A percentile compares a stretch with the other conserved stretches of the same genome.
Conservation (phyloP, 1,140 invertebrate species). For the Papilio polytes region DNA sequence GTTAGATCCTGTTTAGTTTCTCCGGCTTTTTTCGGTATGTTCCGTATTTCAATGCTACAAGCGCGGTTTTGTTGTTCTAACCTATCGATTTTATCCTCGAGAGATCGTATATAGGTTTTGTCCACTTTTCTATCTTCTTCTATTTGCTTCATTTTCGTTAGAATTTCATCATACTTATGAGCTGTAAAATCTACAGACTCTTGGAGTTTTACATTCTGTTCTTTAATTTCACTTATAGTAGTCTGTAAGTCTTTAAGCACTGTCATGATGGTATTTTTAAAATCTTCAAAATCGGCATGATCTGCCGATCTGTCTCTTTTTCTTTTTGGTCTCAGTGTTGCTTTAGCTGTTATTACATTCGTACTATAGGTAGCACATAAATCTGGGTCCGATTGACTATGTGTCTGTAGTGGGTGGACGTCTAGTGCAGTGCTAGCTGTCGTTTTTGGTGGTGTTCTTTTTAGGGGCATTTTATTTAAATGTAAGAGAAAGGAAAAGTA, state of each 20-base stretch:
- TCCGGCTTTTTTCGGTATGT: too few relatives aligned
- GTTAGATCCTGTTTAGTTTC: too few relatives aligned
- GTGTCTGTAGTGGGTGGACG: neutral
- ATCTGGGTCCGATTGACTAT: neutral
- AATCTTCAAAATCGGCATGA: neutral
- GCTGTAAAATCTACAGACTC: slow-evolving; percentile 29
- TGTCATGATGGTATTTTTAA: neutral
- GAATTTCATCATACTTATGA: slow-evolving; percentile 35
- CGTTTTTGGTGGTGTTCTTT: too few relatives aligned
- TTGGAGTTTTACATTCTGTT: neutral
- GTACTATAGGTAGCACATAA: neutral
- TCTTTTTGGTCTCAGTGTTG: neutral
- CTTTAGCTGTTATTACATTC: neutral
- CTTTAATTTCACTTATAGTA: neutral
- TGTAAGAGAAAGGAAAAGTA: too few relatives aligned
- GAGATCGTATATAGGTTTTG: neutral
- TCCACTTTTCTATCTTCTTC: slow-evolving; percentile 1
- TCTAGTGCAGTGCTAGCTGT: too few relatives aligned
- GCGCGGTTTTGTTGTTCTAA: slow-evolving; percentile 19
- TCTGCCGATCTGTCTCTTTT: neutral
- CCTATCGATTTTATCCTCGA: slow-evolving; percentile 18
- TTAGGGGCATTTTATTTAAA: too few relatives aligned
- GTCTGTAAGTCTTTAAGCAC: neutral
- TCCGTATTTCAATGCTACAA: slow-evolving; percentile 39
- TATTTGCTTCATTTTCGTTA: neutral